A percentile compares a stretch with the other conserved stretches of the same genome.
These are phyloP conservation scores for Trichonephila clavata DNA, from an alignment of 1,140 invertebrate genomes.

Conservation along the genomic window DNA sequence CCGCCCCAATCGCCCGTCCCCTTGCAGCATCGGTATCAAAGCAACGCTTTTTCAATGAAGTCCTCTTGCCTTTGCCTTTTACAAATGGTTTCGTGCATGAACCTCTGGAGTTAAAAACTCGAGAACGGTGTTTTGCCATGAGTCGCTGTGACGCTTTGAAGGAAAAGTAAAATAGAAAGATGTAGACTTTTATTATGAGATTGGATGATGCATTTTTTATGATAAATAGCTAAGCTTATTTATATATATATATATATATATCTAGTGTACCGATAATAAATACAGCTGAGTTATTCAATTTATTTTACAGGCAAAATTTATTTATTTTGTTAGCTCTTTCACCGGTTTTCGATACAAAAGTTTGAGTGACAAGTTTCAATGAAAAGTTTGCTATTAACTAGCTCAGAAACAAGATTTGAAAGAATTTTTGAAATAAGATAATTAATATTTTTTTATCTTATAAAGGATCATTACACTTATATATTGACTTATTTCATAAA, in stretches of 20 bases:
- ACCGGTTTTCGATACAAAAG: too few species aligned
- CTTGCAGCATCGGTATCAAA: background rate
- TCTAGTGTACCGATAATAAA: background rate
- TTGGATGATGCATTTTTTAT: background rate
- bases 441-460: too few species aligned
- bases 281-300: too few species aligned
- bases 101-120: background rate
- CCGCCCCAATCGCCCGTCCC: background rate
- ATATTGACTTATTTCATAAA: too few species aligned
- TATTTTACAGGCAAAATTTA: too few species aligned
- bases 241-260: too few species aligned
- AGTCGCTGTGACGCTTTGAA: background rate
- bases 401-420: too few species aligned
- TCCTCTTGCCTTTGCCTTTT: background rate
- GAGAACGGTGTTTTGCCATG: background rate
- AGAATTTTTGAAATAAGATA: too few species aligned
- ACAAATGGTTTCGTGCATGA: background rate
- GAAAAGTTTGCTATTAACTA: too few species aligned
- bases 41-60: slow-evolving; percentile 68
- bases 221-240: background rate
- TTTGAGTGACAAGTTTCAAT: too few species aligned
- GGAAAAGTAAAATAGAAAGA: background rate
- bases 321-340: too few species aligned
- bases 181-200: background rate
- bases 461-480: too few species aligned